Conservation (phyloP, 1,140 invertebrate genomes). For the Parapsyche elsis region DNA sequence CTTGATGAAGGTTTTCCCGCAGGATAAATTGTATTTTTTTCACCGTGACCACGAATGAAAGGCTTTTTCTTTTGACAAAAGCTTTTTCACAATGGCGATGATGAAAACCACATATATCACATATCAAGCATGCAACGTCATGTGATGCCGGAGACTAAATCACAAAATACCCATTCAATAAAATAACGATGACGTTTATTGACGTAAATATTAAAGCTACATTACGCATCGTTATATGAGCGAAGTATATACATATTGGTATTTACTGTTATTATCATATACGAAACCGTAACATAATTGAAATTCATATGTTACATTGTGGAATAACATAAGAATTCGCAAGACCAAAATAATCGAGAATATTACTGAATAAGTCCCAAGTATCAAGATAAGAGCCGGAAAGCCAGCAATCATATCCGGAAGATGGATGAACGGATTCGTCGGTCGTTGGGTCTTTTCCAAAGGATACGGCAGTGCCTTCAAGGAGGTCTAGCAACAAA, state of each 20-base stretch:
- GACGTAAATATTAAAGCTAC: no score
- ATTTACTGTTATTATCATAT: no score
- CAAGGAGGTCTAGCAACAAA: neutral
- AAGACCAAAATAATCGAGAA: no score
- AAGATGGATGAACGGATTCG: neutral
- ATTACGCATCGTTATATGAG: no score
- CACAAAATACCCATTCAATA: neutral
- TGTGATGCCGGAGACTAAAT: neutral
- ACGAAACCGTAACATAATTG: no score
- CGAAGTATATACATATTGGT: no score
- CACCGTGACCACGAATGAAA: neutral
- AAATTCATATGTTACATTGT: no score
- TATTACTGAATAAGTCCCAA: no score
- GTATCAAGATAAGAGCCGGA: neutral
- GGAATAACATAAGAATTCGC: no score
- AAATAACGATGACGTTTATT: neutral
- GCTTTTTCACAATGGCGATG: neutral
- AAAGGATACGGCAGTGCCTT: neutral
- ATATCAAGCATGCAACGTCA: slow-evolving; percentile 13
- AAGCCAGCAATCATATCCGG: neutral
- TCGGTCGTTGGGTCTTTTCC: neutral
- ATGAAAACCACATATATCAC: neutral
- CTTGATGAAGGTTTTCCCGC: neutral
- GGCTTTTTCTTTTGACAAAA: neutral
- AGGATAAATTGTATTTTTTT: neutral